Conservation (phyloP, 2,797 vertebrate genomes). For the Tokudaia tokunoshimensis region DNA sequence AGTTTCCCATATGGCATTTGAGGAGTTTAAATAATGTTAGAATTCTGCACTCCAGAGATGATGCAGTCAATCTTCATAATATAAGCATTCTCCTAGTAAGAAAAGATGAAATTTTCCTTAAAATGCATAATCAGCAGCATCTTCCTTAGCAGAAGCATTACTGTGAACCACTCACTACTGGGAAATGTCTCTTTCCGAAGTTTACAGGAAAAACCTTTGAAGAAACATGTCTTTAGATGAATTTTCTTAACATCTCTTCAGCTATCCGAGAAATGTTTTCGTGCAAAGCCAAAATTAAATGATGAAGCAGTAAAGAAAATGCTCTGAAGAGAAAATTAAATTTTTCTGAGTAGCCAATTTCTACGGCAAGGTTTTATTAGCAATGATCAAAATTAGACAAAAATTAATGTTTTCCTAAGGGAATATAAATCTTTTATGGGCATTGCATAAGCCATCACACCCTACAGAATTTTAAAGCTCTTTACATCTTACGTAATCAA, state of each 20-base stretch:
- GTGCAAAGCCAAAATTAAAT: slow-evolving; percentile 49
- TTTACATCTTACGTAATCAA: slow-evolving; percentile 49
- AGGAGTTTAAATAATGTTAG: slow-evolving; percentile 33
- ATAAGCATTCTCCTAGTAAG: not conserved
- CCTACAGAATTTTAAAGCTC: not conserved
- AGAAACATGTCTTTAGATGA: slow-evolving; percentile 27
- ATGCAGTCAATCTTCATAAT: slow-evolving; percentile 21
- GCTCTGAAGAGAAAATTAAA: not conserved
- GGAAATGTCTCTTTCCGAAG: not conserved
- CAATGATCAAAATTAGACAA: slow-evolving; percentile 4
- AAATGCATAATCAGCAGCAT: not conserved
- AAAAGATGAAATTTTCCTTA: slow-evolving; percentile 50
- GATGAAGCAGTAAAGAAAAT: not conserved
- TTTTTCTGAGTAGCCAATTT: slow-evolving; percentile 20
- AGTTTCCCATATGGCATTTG: slow-evolving; percentile 7
- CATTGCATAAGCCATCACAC: not conserved
- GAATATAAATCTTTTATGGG: slow-evolving; percentile 21
- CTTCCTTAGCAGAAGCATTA: not conserved
- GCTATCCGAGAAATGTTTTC: slow-evolving; percentile 24
- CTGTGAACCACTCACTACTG: not conserved
- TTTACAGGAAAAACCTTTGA: slow-evolving; percentile 21
- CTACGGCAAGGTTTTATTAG: slow-evolving; percentile 50
- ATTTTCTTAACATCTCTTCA: slow-evolving; percentile 30
- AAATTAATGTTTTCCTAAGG: slow-evolving; percentile 37
- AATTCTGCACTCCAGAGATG: not conserved